Percentiles rank a stretch among this genome's conserved stretches.
Evolutionary conservation across 1,140 invertebrate genomes (phyloP).

Genomic region (Drosophila kurseongensis): DNA sequence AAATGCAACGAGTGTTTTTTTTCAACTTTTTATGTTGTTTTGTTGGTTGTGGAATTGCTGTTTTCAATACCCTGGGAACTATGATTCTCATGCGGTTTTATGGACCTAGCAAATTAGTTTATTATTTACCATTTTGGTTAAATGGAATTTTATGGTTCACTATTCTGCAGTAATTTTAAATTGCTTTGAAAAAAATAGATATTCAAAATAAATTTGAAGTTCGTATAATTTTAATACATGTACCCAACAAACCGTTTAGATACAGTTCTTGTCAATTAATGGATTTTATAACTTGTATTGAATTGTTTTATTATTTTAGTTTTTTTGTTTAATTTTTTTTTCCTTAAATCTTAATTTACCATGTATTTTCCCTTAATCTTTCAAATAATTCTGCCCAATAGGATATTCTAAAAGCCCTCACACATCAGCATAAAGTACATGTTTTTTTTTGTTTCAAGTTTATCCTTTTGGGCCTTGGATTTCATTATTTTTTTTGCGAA

Average conservation of each 20-base stretch:
- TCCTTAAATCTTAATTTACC: background rate
- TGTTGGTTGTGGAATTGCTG: constrained; percentile 51
- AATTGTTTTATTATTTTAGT: background rate
- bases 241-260: too few species aligned
- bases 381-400: background rate
- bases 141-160: too few species aligned
- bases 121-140: too few species aligned
- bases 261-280: too few species aligned
- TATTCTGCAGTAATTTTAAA: too few species aligned
- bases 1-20: constrained; percentile 55
- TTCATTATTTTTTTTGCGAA: constrained; percentile 73
- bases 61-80: constrained; percentile 50
- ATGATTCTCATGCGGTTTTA: background rate
- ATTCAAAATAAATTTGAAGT: too few species aligned
- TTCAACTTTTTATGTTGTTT: constrained; percentile 43
- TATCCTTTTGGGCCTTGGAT: constrained; percentile 76
- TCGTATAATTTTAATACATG: too few species aligned
- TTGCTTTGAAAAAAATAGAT: too few species aligned
- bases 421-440: background rate
- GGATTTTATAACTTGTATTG: too few species aligned
- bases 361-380: background rate
- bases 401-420: constrained; percentile 5
- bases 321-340: background rate
- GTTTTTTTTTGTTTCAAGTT: constrained; percentile 60
- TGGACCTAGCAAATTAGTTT: background rate